These are phyloP conservation scores for Argyra leucocephala DNA, from an alignment of 2,888 invertebrate species.

Conservation along the genomic window DNA sequence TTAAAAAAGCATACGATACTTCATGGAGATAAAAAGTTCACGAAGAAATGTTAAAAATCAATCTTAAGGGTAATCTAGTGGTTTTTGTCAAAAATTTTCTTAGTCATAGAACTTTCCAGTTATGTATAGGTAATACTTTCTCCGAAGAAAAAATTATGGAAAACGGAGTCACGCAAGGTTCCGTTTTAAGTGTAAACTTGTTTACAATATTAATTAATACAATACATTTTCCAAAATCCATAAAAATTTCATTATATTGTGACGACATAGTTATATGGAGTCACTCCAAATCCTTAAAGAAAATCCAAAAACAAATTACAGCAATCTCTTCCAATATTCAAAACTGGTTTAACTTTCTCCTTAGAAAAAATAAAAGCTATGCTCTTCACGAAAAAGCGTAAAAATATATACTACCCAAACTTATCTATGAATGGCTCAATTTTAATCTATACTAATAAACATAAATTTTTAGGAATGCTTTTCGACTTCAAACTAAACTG, in stretches of 20 bases:
- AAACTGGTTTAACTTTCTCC: background rate
- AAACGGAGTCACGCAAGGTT: slow-evolving; percentile 12
- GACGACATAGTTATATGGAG: slow-evolving; percentile 8
- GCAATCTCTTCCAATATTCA: no score
- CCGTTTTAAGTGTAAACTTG: slow-evolving; percentile 8
- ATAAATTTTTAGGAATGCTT: no score
- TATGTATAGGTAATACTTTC: background rate
- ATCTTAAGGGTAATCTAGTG: slow-evolving; percentile 7
- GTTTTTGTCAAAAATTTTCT: slow-evolving; percentile 11
- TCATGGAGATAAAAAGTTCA: slow-evolving; percentile 2
- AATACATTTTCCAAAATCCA: background rate
- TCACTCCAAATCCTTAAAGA: background rate
- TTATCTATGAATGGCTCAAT: no score
- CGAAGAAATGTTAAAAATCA: background rate
- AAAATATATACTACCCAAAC: background rate
- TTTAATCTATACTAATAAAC: no score
- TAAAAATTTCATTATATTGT: slow-evolving; percentile 2
- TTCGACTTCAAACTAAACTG: no score
- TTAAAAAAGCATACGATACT: background rate
- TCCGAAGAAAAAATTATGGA: background rate
- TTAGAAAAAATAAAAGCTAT: background rate
- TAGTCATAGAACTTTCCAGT: background rate
- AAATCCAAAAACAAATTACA: background rate
- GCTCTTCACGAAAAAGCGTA: background rate
- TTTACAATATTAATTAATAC: slow-evolving; percentile 1